phyloP scores from a whole-genome alignment of 2,888 invertebrate species.

The Acronicta leporina region DNA sequence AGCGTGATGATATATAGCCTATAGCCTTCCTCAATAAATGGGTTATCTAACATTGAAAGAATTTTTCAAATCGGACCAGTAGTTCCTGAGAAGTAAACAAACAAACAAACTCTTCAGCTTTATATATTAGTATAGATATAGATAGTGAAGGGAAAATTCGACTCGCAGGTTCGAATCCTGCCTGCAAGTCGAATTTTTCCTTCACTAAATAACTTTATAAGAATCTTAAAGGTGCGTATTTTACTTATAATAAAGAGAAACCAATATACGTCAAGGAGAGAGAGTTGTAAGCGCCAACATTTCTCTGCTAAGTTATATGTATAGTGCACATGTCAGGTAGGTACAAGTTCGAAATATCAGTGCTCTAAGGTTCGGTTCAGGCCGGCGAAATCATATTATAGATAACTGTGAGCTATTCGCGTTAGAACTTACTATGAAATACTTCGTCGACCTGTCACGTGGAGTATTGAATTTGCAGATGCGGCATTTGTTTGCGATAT shows the following conservation, averaged over 20 bases:
- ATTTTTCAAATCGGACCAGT: no score
- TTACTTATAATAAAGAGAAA: slow-evolving; percentile 23
- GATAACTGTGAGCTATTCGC: slow-evolving; percentile 33
- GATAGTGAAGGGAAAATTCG: no score
- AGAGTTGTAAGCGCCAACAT: slow-evolving; percentile 24
- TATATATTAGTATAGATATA: no score
- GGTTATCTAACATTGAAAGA: no score
- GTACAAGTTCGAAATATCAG: slow-evolving; percentile 26
- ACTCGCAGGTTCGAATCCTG: no score
- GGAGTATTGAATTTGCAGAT: slow-evolving; percentile 9
- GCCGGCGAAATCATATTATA: slow-evolving; percentile 40
- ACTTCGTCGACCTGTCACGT: neutral
- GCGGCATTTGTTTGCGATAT: slow-evolving; percentile 8
- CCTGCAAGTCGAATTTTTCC: no score
- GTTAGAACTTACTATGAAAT: slow-evolving; percentile 33
- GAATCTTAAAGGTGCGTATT: no score
- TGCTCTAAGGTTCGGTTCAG: slow-evolving; percentile 17
- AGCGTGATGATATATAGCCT: no score
- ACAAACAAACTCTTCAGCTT: no score
- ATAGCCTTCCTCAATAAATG: no score
- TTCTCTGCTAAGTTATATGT: slow-evolving; percentile 22
- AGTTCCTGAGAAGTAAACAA: no score
- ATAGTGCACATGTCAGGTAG: slow-evolving; percentile 18
- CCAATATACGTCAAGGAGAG: slow-evolving; percentile 29
- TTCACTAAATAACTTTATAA: no score